Evolutionary conservation across 1,140 invertebrate genomes (phyloP), one percentile per base, ranked within the genome.

Genomic region (Drosophila sulfurigaster): DNA sequence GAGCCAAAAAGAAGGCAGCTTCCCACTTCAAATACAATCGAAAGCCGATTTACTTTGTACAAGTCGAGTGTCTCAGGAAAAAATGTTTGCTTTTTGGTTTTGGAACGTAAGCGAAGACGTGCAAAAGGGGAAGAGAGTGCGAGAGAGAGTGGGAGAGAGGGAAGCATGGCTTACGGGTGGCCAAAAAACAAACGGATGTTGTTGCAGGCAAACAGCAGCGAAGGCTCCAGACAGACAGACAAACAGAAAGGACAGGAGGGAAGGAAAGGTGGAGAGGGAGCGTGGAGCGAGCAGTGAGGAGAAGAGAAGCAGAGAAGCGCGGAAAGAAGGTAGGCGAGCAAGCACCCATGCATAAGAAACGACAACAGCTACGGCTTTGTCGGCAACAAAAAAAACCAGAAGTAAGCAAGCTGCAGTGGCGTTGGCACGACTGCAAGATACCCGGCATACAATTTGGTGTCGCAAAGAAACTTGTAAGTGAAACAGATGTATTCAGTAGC

Each of bases 1-100:
- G 51, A 54, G 51, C 5, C 3, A 25, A 25, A 28, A 10, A 1
- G 51, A n/a, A 32, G 49, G 25, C 51, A 35, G 30, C 48, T 56
- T 28, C 49, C 62, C 63, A 79, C 72, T 75, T 79, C 62, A 76
- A 77, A 86, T 73, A 76, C 78, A 81, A 74, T 81, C 65, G 70
- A 87, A 87, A 81, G 82, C 81, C 76, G 81, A 85, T 87, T 87
- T 81, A 74, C 79, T 85, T 85, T 77, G 79, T 82, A 75, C 65
- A 72, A 78, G 62, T 70, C 68, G 58, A 87, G 73, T 87, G 70
- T 54, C 68, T 78, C 15, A 77, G 78, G 54, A 72, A 83, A 76
- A 85, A 85, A 75, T 79, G 81, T 82, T 85, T 85, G 70, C 58
- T 72, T 85, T 79, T 75, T 66, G 79, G 71, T 73, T 81, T 83